phyloP scores from a whole-genome alignment of 2,888 invertebrate genomes.

The Drosophila hamatofila region DNA sequence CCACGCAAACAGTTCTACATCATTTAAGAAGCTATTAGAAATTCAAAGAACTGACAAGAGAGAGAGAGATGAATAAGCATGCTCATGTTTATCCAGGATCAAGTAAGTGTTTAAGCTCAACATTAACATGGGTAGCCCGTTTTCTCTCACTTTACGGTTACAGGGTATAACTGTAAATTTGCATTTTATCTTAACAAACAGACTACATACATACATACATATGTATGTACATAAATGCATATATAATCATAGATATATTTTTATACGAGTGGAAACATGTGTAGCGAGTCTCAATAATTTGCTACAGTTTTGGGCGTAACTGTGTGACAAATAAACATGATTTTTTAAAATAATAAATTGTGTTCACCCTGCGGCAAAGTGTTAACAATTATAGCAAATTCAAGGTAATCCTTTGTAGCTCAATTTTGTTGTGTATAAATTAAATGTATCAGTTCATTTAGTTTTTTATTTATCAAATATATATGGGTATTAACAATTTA shows the following conservation, averaged over 20 bases:
- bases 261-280: neutral
- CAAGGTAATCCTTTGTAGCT: conserved; percentile 23
- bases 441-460: neutral
- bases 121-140: neutral
- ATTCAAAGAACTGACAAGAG: neutral
- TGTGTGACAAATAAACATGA: neutral
- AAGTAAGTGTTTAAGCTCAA: neutral
- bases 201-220: conserved; percentile 4
- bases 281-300: conserved; percentile 16
- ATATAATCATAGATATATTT: conserved; percentile 1
- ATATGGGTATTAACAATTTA: no score
- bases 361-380: conserved; percentile 10
- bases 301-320: conserved; percentile 19
- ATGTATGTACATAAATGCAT: conserved; percentile 4
- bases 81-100: neutral
- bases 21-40: neutral
- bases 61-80: neutral
- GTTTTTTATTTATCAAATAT: neutral
- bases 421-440: neutral
- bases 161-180: conserved; percentile 28
- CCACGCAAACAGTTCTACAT: neutral
- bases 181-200: conserved; percentile 27
- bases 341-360: conserved; percentile 22
- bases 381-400: conserved; percentile 1
- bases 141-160: neutral